Conservation (phyloP, 2,888 invertebrate genomes). For the Acleris sparsana region DNA sequence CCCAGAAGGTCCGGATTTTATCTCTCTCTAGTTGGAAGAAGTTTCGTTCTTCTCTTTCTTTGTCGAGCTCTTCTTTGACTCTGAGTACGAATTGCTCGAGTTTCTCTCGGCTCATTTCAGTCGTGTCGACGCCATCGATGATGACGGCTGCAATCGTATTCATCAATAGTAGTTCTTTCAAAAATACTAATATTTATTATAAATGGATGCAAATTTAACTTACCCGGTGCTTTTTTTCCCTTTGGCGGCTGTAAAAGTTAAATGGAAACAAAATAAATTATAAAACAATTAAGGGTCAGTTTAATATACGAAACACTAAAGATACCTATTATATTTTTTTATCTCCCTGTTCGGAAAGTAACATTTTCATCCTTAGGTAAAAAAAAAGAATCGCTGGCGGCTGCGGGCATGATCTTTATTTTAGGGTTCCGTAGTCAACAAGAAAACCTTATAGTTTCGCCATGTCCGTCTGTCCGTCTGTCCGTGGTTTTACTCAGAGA, state of each 20-base stretch:
- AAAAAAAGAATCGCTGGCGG: no score
- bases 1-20: constrained; percentile 97
- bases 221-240: constrained; percentile 73
- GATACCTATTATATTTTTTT: no score
- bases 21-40: constrained; percentile 98
- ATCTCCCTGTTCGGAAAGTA: no score
- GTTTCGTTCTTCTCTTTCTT: constrained; percentile 97
- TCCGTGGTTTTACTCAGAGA: no score
- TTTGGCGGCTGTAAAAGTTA: constrained; percentile 68
- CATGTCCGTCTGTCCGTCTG: no score
- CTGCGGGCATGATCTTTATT: no score
- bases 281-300: no score
- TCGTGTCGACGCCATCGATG: constrained; percentile 95
- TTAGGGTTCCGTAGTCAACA: no score
- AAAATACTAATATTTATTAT: neutral
- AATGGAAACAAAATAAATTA: neutral
- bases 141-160: constrained; percentile 78
- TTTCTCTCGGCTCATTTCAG: constrained; percentile 96
- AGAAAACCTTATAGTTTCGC: no score
- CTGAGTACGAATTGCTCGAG: constrained; percentile 93
- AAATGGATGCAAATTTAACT: neutral
- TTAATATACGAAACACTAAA: no score
- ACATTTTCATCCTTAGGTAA: no score
- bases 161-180: neutral
- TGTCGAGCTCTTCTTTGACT: constrained; percentile 95